Evolutionary conservation across 2,113 vertebrate species (phyloP), one percentile per base, ranked within the genome.

Genomic region (Struthio camelus): DNA sequence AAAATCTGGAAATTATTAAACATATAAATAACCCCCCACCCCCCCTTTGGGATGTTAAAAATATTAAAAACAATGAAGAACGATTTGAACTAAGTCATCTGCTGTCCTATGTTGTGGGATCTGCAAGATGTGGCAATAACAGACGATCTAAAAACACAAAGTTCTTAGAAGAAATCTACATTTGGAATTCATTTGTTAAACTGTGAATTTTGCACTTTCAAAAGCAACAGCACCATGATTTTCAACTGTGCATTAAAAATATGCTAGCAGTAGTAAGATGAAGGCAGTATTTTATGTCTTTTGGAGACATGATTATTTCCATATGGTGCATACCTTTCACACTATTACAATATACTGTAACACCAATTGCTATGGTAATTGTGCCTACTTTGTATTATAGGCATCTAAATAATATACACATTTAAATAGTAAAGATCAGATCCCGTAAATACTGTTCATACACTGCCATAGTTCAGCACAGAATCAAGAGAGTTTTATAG

Each of bases 1-100:
- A 94, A 92, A 95, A 94, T 94, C 89, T 96, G 94, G 93, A 95
- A 96, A 92, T 91, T 94, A 90, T 97, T 96, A 96, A 84, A 82
- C 50, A 56, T 85, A 93, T 86, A 95, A 97, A 96, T 87, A 96
- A 56, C 20, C n/a, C 17, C 44, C 32, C 71, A 24, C 53, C 23
- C 30, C 67, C n/a, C 48, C 64, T 56, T 92, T 82, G 66, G 77
- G 89, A 92, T 92, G 40, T 76, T 89, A 96, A 97, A 97, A 97
- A 80, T 92, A 91, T 69, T 88, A 81, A 91, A 95, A 96, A 82
- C 89, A 97, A 96, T 90, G 64, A 72, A 91, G 82, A 95, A 91
- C 54, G 11, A 93, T 95, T 94, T 96, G 81, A 95, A 92, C 89
- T 86, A 91, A 95, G 77, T 96, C 62, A 92, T 95, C 91, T 94